phyloP scores from a whole-genome alignment of 2,888 invertebrate species.

The Platycheirus rosarum region DNA sequence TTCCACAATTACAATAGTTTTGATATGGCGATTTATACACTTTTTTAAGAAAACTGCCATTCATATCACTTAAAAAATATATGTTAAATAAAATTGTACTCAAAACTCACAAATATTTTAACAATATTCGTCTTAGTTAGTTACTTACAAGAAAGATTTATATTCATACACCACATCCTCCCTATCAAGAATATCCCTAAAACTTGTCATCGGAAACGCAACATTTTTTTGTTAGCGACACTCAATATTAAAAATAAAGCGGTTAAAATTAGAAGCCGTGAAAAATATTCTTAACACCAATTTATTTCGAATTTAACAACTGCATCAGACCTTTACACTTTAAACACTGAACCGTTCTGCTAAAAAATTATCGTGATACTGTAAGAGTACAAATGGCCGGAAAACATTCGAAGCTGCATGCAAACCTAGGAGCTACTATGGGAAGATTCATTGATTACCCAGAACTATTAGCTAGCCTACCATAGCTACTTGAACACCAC shows the following conservation, averaged over 20 bases:
- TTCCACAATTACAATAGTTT: too few species aligned
- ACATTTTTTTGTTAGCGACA: not conserved
- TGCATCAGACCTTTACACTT: not conserved
- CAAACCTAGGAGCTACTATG: conserved; percentile 3
- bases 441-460: conserved; percentile 58
- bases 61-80: too few species aligned
- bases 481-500: conserved; percentile 12
- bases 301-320: conserved; percentile 6
- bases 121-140: too few species aligned
- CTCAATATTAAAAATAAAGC: not conserved
- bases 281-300: not conserved
- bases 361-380: conserved; percentile 60
- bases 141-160: not conserved
- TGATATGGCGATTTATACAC: too few species aligned
- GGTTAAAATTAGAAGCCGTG: not conserved
- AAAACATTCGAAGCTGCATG: conserved; percentile 41
- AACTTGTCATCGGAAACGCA: not conserved
- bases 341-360: conserved; percentile 47
- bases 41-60: too few species aligned
- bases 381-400: conserved; percentile 35
- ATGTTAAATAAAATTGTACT: not conserved
- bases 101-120: too few species aligned
- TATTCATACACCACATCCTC: too few species aligned
- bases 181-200: not conserved
- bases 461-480: conserved; percentile 5